Percentiles rank a stretch among this genome's conserved stretches.
These are phyloP conservation scores for Melanargia galathea DNA, from an alignment of 2,888 invertebrate species.

Conservation along the genomic window DNA sequence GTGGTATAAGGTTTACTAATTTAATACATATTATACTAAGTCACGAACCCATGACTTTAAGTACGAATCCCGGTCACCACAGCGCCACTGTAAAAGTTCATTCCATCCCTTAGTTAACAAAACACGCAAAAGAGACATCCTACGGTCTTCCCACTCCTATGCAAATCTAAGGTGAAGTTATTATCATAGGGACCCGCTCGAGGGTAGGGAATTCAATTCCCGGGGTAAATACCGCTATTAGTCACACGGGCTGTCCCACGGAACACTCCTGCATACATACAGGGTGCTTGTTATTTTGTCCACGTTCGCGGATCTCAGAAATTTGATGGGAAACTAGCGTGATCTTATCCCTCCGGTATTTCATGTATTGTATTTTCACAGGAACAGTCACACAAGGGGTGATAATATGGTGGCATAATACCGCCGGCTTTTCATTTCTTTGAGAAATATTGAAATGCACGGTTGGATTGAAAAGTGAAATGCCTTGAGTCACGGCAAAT, in stretches of 20 bases:
- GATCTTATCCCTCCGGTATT: neutral
- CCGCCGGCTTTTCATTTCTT: no score
- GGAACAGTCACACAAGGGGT: no score
- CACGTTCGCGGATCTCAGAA: constrained; percentile 1
- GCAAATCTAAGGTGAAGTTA: constrained; percentile 13
- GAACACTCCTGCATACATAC: neutral
- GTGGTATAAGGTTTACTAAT: no score
- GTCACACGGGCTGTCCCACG: constrained; percentile 10
- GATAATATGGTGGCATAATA: no score
- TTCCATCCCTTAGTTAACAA: constrained; percentile 3
- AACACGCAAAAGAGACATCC: neutral
- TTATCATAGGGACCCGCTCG: constrained; percentile 11
- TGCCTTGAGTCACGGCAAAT: no score
- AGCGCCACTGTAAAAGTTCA: no score
- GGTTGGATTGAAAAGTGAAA: no score
- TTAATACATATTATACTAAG: no score
- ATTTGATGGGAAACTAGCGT: constrained; percentile 10
- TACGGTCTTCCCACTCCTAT: neutral
- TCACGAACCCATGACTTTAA: no score
- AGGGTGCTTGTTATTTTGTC: constrained; percentile 1
- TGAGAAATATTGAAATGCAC: no score
- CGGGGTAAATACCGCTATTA: constrained; percentile 31
- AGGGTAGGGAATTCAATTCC: constrained; percentile 29
- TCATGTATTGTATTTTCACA: no score
- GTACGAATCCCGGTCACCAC: no score